phyloP scores from a whole-genome alignment of 2,888 invertebrate genomes.

The Synergus itoensis region DNA sequence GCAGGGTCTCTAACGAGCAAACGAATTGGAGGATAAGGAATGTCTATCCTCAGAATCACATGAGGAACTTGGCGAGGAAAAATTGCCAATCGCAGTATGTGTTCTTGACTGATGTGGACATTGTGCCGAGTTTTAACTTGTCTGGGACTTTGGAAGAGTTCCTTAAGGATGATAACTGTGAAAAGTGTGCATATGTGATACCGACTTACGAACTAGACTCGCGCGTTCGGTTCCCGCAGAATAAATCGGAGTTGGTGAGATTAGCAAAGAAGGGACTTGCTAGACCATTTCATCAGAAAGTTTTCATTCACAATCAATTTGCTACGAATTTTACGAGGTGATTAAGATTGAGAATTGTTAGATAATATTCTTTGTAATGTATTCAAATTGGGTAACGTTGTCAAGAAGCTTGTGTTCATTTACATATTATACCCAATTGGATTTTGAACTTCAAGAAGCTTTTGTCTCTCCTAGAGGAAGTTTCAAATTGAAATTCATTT shows the following conservation, averaged over 20 bases:
- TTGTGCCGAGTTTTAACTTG: constrained; percentile 89
- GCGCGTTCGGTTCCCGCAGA: constrained; percentile 88
- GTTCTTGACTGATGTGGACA: constrained; percentile 93
- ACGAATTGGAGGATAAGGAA: constrained; percentile 86
- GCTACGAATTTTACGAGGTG: constrained; percentile 94
- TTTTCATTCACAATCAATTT: constrained; percentile 94
- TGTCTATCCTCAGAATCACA: constrained; percentile 93
- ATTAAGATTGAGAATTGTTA: constrained; percentile 53
- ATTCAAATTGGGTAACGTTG: too few species aligned
- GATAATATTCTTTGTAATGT: background rate
- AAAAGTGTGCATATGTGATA: constrained; percentile 91
- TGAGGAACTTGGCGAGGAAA: constrained; percentile 91
- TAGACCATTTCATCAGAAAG: constrained; percentile 93
- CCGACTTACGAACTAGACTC: constrained; percentile 94
- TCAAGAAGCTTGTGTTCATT: too few species aligned
- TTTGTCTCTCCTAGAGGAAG: too few species aligned
- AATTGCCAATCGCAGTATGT: constrained; percentile 90
- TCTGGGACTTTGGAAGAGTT: constrained; percentile 86
- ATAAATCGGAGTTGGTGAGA: constrained; percentile 88
- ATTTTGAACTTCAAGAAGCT: too few species aligned
- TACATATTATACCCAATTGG: too few species aligned
- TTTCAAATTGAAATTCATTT: too few species aligned
- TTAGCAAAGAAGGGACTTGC: constrained; percentile 89
- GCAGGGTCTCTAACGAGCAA: constrained; percentile 82
- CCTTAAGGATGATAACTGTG: constrained; percentile 81